Evolutionary conservation across 2,113 vertebrate species (phyloP).

Genomic region (Labeo catla): DNA sequence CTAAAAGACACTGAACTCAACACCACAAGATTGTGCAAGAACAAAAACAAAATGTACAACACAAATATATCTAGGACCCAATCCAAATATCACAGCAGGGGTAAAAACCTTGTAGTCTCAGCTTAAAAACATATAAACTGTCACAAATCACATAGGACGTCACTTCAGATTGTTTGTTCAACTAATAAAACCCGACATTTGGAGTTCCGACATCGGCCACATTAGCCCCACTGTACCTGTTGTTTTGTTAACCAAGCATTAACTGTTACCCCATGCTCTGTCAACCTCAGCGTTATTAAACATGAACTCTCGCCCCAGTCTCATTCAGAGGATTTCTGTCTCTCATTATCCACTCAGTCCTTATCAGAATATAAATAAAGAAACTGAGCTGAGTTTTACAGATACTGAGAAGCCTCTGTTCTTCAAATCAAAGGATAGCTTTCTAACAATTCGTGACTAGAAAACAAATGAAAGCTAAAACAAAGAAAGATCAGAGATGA

Average conservation of each 20-base stretch:
- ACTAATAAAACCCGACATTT: neutral
- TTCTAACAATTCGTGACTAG: slow-evolving; percentile 10
- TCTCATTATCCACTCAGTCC: slow-evolving; percentile 12
- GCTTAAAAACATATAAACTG: neutral
- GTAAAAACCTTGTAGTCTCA: neutral
- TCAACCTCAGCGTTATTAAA: slow-evolving; percentile 3
- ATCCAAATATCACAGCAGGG: slow-evolving; percentile 15
- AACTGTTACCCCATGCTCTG: slow-evolving; percentile 20
- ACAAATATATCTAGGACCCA: slow-evolving; percentile 5
- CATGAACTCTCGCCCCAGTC: slow-evolving; percentile 1
- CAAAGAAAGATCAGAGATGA: neutral
- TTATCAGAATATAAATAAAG: slow-evolving; percentile 17
- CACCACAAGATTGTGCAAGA: slow-evolving; percentile 10
- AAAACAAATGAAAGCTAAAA: neutral
- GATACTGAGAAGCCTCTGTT: slow-evolving; percentile 11
- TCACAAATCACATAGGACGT: slow-evolving; percentile 2
- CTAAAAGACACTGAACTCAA: neutral
- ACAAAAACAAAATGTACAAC: slow-evolving; percentile 11
- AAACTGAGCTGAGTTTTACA: neutral
- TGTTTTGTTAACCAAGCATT: slow-evolving; percentile 21
- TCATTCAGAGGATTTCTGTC: neutral
- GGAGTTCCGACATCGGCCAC: neutral
- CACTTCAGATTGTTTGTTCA: slow-evolving; percentile 16
- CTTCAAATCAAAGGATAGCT: slow-evolving; percentile 12
- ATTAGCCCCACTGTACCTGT: neutral